phyloP scores from a whole-genome alignment of 30 jellyfish, hydroid and myxozoan genomes.

The Nemopilema nomurai region DNA sequence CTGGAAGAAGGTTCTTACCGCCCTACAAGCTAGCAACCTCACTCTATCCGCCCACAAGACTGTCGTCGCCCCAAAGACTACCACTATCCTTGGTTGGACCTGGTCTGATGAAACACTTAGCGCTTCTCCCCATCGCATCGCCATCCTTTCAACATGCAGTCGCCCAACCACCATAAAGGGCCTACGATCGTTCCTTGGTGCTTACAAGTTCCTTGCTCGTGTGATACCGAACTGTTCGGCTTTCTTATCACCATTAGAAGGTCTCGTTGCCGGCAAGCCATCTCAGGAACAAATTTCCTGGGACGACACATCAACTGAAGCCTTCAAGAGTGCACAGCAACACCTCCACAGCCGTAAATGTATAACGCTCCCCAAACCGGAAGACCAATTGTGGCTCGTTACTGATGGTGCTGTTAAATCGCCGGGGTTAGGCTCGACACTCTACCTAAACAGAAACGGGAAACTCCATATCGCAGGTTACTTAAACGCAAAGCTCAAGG shows the following conservation, averaged over 20 bases:
- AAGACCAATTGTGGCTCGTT: conserved; percentile 49
- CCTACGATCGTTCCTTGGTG: conserved; percentile 61
- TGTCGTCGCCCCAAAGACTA: conserved; percentile 50
- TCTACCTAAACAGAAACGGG: conserved; percentile 30
- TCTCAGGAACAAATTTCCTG: conserved; percentile 23
- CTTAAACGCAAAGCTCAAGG: conserved; percentile 57
- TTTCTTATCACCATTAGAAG: conserved; percentile 34
- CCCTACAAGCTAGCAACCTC: conserved; percentile 18
- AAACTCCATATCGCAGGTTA: conserved; percentile 56
- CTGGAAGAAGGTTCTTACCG: conserved; percentile 41
- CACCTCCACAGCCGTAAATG: not conserved
- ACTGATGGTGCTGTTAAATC: conserved; percentile 56
- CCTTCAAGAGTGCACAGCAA: conserved; percentile 21
- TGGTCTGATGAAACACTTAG: conserved; percentile 52
- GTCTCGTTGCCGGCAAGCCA: conserved; percentile 32
- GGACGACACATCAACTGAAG: conserved; percentile 11
- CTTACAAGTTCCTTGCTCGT: conserved; percentile 54
- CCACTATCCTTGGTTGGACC: conserved; percentile 76
- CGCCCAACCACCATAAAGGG: conserved; percentile 58
- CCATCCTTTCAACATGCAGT: conserved; percentile 47
- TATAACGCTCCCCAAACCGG: conserved; percentile 48
- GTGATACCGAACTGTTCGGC: conserved; percentile 32
- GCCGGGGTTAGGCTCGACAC: conserved; percentile 58
- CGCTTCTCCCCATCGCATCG: conserved; percentile 56
- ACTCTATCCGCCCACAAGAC: conserved; percentile 51